phyloP scores from a whole-genome alignment of 2,797 vertebrate genomes.

The Notoglanidium macrostoma region DNA sequence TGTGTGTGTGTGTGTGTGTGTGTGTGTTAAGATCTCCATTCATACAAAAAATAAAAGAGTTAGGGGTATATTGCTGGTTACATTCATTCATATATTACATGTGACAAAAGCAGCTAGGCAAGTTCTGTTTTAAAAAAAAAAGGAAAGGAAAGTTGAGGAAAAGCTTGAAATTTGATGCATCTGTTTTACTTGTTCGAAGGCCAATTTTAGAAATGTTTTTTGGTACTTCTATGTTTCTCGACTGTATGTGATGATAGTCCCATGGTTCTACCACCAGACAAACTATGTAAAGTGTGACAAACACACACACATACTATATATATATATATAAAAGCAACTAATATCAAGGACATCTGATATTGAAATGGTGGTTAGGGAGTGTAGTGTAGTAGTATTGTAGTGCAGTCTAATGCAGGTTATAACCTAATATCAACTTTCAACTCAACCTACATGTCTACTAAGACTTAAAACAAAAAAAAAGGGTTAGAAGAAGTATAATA shows the following conservation, averaged over 20 bases:
- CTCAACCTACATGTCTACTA: background rate
- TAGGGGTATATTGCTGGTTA: background rate
- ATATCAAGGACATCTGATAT: background rate
- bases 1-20: slow-evolving; percentile 3
- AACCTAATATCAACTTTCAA: background rate
- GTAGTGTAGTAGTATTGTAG: background rate
- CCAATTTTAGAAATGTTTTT: background rate
- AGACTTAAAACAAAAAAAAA: background rate
- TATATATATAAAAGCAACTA: background rate
- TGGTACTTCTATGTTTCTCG: background rate
- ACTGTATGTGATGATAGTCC: background rate
- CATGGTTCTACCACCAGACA: background rate
- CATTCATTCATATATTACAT: slow-evolving; percentile 10
- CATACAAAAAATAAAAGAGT: slow-evolving; percentile 2
- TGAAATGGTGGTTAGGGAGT: background rate
- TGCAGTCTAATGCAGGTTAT: background rate
- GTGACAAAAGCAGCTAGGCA: background rate
- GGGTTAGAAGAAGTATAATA: too few relatives aligned
- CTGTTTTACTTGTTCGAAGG: background rate
- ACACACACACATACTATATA: too few relatives aligned
- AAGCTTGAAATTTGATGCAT: background rate
- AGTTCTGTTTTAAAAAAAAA: too few relatives aligned
- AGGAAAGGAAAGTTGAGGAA: too few relatives aligned
- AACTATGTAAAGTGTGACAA: background rate
- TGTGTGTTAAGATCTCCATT: background rate